These are phyloP conservation scores for Neotragus moschatus DNA, from an alignment of 2,113 vertebrate genomes.

Conservation along the genomic window DNA sequence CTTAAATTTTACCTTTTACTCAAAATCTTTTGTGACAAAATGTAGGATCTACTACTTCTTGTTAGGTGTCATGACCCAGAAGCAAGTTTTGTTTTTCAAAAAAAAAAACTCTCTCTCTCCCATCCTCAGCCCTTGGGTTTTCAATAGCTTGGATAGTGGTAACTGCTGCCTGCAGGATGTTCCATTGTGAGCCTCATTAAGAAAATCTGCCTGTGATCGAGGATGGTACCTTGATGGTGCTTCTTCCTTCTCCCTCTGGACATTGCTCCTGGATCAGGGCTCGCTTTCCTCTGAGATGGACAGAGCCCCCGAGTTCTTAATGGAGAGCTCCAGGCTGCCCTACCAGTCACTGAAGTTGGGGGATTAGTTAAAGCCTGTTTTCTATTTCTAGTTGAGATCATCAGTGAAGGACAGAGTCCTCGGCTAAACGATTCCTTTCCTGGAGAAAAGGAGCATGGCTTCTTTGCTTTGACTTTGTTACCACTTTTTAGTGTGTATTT, in stretches of 20 bases:
- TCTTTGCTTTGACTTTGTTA: not conserved
- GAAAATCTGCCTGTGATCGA: not conserved
- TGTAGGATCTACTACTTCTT: not conserved
- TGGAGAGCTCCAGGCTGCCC: not conserved
- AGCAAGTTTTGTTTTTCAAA: slow-evolving; percentile 10
- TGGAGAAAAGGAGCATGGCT: not conserved
- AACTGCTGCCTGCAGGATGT: not conserved
- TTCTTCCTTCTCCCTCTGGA: not conserved
- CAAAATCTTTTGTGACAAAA: slow-evolving; percentile 8
- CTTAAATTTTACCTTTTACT: not conserved
- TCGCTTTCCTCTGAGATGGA: not conserved
- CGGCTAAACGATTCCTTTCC: not conserved
- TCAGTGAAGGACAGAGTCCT: not conserved
- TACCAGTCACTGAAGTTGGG: not conserved
- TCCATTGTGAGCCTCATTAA: not conserved
- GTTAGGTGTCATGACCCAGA: slow-evolving; percentile 9
- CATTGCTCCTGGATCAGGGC: not conserved
- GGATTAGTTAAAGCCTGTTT: not conserved
- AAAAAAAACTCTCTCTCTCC: not conserved
- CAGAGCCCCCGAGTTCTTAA: not conserved
- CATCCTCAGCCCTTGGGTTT: not conserved
- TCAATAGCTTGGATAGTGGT: not conserved
- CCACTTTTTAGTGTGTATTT: not conserved
- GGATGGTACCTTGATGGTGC: not conserved
- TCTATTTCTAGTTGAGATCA: not conserved